Conservation (phyloP, 2,113 vertebrate genomes). For the Diadophis punctatus region DNA sequence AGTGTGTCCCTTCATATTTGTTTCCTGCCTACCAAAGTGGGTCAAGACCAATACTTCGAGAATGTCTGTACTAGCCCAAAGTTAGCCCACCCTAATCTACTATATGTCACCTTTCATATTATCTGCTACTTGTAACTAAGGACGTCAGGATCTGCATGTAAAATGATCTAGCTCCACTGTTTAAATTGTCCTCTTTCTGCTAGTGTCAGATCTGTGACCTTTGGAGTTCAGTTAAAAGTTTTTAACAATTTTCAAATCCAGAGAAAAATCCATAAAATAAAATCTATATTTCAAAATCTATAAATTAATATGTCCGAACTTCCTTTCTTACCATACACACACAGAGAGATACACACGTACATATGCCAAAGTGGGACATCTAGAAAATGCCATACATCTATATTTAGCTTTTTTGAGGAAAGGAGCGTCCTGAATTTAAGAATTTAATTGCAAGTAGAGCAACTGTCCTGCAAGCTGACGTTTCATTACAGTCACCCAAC, state of each 20-base stretch:
- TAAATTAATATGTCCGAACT: slow-evolving; percentile 43
- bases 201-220: slow-evolving; percentile 33
- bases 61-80: not conserved
- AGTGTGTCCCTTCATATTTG: not conserved
- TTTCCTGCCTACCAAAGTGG: not conserved
- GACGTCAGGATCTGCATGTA: not conserved
- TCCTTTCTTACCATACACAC: not conserved
- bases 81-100: not conserved
- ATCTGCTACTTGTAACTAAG: not conserved
- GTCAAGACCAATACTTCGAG: not conserved
- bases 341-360: not conserved
- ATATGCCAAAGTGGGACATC: slow-evolving; percentile 12
- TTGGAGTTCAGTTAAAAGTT: slow-evolving; percentile 12
- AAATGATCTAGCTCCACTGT: not conserved
- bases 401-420: slow-evolving; percentile 61
- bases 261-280: not conserved
- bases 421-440: slow-evolving; percentile 53
- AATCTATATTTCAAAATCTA: slow-evolving; percentile 48
- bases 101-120: not conserved
- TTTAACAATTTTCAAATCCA: slow-evolving; percentile 44
- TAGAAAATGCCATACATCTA: slow-evolving; percentile 69
- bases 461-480: slow-evolving; percentile 66
- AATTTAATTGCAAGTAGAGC: slow-evolving; percentile 70
- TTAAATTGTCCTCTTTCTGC: not conserved
- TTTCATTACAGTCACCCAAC: slow-evolving; percentile 66